Evolutionary conservation across 1,140 invertebrate species (phyloP).

Genomic region (Zaprionus gabonicus): DNA sequence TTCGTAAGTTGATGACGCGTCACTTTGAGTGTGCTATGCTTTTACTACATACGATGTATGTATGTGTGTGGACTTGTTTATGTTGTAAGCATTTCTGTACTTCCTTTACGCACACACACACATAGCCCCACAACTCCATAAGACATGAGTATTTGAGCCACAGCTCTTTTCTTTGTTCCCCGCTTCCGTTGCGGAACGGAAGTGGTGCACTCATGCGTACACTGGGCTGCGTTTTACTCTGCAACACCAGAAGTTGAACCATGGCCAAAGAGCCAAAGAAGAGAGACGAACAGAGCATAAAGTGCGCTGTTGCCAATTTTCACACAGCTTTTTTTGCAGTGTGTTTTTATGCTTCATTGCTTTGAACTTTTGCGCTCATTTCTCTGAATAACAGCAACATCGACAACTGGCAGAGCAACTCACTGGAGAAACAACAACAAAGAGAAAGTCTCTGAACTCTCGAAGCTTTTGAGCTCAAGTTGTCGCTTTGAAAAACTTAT

Average conservation of each 20-base stretch:
- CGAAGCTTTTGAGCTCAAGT: conserved; percentile 41
- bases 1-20: conserved; percentile 59
- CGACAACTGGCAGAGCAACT: conserved; percentile 1
- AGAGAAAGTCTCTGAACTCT: conserved; percentile 67
- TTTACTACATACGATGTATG: conserved; percentile 43
- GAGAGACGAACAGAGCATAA: conserved; percentile 20
- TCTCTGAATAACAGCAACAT: conserved; percentile 32
- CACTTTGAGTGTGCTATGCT: conserved; percentile 33
- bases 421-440: conserved; percentile 51
- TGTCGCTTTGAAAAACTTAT: conserved; percentile 42
- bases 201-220: conserved; percentile 79
- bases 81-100: conserved; percentile 40
- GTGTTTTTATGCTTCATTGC: conserved; percentile 74
- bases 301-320: conserved; percentile 63
- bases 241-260: conserved; percentile 49
- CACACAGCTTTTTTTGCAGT: conserved; percentile 49
- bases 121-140: not conserved
- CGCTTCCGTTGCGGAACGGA: conserved; percentile 74
- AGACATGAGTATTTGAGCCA: conserved; percentile 34
- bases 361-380: conserved; percentile 79
- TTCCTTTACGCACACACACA: conserved; percentile 64
- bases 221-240: conserved; percentile 50
- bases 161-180: conserved; percentile 58
- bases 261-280: conserved; percentile 32
- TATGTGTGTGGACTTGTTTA: conserved; percentile 5